These are phyloP conservation scores for Megaceryle torquata DNA, from an alignment of 2,113 vertebrate genomes.

Conservation along the genomic window DNA sequence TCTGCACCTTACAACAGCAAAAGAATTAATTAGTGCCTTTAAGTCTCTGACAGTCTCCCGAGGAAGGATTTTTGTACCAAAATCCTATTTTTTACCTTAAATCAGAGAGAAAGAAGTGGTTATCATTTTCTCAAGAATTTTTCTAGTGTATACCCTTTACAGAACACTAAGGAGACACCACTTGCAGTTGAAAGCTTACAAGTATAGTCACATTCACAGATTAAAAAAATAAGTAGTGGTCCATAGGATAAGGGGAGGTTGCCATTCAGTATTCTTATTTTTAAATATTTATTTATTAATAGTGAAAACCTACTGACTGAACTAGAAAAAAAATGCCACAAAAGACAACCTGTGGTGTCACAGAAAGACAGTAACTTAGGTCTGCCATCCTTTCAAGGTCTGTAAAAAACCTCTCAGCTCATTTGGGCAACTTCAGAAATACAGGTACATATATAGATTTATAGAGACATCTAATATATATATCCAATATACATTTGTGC, in stretches of 20 bases:
- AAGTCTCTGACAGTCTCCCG: neutral
- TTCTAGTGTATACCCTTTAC: no score
- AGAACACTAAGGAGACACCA: neutral
- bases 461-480: no score
- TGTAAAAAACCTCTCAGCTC: neutral
- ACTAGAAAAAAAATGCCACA: neutral
- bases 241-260: neutral
- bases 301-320: neutral
- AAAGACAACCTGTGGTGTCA: neutral
- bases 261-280: neutral
- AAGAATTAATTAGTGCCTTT: fast-evolving
- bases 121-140: neutral
- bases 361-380: neutral
- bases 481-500: no score
- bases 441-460: no score
- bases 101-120: neutral
- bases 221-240: fast-evolving
- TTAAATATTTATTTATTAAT: neutral
- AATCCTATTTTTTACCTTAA: neutral
- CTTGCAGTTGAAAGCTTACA: neutral
- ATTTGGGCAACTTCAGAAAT: neutral
- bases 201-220: neutral
- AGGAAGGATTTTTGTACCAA: neutral
- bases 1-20: neutral
- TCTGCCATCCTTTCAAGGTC: neutral